Evolutionary conservation across 2,113 vertebrate genomes (phyloP), one percentile per base, ranked within the genome.

Genomic region (Varanus salvator): DNA sequence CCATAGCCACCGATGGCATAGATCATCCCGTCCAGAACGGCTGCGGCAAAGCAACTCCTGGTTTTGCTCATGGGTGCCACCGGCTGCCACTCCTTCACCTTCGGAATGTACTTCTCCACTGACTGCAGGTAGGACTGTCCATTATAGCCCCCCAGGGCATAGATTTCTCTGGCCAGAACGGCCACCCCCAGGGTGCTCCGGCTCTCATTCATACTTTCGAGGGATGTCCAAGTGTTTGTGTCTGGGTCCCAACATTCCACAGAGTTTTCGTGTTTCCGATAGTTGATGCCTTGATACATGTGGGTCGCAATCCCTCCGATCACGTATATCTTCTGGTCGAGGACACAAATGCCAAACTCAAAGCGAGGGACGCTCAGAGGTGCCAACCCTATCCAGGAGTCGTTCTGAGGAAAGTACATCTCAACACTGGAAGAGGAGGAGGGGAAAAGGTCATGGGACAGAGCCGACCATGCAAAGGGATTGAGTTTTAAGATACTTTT

Each of bases 201-300:
- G 94, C 98, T 98, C 94, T 99, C 98, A 0, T 97, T 98, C 99
- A 99, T 99, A 31, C 98, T 97, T 91, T 98, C 98, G 4, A 99
- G 97, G 0, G 98, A 97, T 0, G 98, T 97, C 99, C 99, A 99
- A 0, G 98, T 98, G 96, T 99, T 99, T 75, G 98, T 98, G 85
- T 99, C 99, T 0, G 99, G 98, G 96, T 99, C 98, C 99, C 99
- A 99, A 93, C 98, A 97, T 96, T 99, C 99, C 90, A 99, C 99
- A 0, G 98, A 99, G 93, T 97, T 99, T 96, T 99, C 99, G 2
- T 99, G 98, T 29, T 98, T 98, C 74, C 99, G 97, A 94, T 98
- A 98, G 91, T 98, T 98, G 94, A 99, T 98, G 94, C 98, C 98
- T 91, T 99, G 98, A 68, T 98, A 97, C 97, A 99, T 98, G 76